Conservation (phyloP, 2,113 vertebrate species). For the Bambusicola thoracicus region DNA sequence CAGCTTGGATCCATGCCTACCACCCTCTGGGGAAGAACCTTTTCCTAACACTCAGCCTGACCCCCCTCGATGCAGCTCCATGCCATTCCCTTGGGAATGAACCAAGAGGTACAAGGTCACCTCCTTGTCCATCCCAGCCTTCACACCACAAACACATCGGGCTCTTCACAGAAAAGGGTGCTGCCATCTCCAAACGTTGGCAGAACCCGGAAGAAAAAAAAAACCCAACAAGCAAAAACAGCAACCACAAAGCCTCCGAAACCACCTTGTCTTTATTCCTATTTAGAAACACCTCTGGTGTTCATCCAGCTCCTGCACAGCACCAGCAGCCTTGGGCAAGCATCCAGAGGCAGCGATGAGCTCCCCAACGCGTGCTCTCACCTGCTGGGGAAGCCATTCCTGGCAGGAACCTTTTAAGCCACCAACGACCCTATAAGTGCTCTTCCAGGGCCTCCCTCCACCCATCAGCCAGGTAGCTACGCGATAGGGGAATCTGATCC, state of each 20-base stretch:
- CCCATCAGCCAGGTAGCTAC: neutral
- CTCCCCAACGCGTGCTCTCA: neutral
- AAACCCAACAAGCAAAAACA: neutral
- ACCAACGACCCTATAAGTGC: neutral
- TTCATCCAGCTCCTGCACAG: neutral
- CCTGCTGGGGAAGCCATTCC: neutral
- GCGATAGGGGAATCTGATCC: neutral
- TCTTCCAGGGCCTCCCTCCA: neutral
- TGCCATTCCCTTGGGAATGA: neutral
- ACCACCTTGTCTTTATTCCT: neutral
- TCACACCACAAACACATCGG: fast-evolving
- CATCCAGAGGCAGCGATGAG: neutral
- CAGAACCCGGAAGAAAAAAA: neutral
- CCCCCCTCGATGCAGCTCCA: neutral
- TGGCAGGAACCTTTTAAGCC: neutral
- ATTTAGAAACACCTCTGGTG: neutral
- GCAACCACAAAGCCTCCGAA: neutral
- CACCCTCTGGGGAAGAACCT: neutral
- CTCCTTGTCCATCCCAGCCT: neutral
- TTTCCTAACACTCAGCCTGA: neutral
- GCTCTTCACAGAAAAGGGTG: neutral
- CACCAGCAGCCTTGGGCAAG: neutral
- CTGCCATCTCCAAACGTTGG: neutral
- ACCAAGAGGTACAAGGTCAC: neutral
- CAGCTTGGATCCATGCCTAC: neutral